Conservation (phyloP, 2,797 vertebrate species). For the Anniella stebbinsi region DNA sequence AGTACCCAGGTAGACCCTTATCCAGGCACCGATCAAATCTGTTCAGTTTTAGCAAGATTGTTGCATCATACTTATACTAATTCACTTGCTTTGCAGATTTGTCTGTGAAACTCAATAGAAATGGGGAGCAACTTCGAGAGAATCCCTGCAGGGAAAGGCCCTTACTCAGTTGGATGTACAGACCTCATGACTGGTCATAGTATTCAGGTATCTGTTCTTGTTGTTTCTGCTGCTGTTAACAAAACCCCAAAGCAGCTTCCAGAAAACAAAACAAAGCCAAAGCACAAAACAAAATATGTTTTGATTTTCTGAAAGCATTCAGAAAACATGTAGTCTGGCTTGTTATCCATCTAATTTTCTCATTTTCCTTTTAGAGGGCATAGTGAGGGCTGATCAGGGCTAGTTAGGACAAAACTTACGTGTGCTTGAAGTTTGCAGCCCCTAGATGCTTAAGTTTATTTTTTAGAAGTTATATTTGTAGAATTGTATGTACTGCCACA, state of each 20-base stretch:
- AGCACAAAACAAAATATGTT: neutral
- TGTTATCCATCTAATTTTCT: neutral
- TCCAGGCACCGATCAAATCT: neutral
- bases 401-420: neutral
- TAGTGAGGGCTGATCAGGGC: neutral
- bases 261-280: neutral
- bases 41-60: neutral
- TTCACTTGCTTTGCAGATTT: constrained; percentile 56
- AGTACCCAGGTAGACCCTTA: neutral
- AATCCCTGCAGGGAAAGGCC: constrained; percentile 90
- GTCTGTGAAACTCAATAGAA: constrained; percentile 44
- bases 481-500: neutral
- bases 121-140: constrained; percentile 83
- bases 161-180: constrained; percentile 88
- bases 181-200: constrained; percentile 92
- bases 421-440: no score
- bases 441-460: neutral
- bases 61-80: neutral
- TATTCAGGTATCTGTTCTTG: constrained; percentile 78
- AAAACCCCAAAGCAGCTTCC: neutral
- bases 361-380: neutral
- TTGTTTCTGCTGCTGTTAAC: neutral
- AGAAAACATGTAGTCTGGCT: neutral
- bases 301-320: neutral
- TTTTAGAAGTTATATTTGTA: neutral